These are phyloP conservation scores for Mylabris phalerata DNA, from an alignment of 1,140 invertebrate species.

Conservation along the genomic window DNA sequence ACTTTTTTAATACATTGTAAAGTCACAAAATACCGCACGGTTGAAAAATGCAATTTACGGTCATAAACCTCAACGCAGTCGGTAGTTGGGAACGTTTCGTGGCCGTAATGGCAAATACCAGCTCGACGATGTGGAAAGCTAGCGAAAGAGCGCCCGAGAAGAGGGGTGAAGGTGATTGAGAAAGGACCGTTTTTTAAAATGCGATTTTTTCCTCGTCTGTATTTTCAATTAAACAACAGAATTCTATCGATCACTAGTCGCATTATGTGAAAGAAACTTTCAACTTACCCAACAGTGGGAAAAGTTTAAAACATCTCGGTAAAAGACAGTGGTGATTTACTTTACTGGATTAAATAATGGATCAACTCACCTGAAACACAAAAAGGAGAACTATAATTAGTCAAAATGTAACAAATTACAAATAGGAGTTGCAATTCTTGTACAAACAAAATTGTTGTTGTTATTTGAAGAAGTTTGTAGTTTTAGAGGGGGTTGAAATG, in stretches of 20 bases:
- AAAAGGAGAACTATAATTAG: neutral
- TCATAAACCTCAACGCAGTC: slow-evolving; percentile 9
- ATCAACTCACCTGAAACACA: slow-evolving; percentile 9
- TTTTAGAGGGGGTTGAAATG: too few relatives aligned
- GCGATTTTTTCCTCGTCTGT: neutral
- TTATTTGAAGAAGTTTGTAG: slow-evolving; percentile 1
- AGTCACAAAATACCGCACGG: slow-evolving; percentile 12
- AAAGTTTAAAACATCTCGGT: too few relatives aligned
- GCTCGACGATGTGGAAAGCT: slow-evolving; percentile 14
- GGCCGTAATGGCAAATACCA: slow-evolving; percentile 14
- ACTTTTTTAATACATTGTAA: slow-evolving; percentile 17
- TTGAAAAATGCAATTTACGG: slow-evolving; percentile 17
- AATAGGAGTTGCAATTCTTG: neutral
- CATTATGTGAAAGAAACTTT: slow-evolving; percentile 5
- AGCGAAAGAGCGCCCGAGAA: neutral
- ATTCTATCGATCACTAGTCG: slow-evolving; percentile 7
- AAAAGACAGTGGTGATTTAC: too few relatives aligned
- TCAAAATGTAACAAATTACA: neutral
- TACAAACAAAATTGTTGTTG: neutral
- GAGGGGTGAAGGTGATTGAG: too few relatives aligned
- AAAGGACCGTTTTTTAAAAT: too few relatives aligned
- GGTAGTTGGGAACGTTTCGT: slow-evolving; percentile 9
- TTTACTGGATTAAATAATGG: neutral
- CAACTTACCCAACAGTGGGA: neutral
- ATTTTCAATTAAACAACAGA: slow-evolving; percentile 12